These are phyloP conservation scores for Polypterus senegalus DNA, from an alignment of 2,113 vertebrate genomes.

Conservation along the genomic window DNA sequence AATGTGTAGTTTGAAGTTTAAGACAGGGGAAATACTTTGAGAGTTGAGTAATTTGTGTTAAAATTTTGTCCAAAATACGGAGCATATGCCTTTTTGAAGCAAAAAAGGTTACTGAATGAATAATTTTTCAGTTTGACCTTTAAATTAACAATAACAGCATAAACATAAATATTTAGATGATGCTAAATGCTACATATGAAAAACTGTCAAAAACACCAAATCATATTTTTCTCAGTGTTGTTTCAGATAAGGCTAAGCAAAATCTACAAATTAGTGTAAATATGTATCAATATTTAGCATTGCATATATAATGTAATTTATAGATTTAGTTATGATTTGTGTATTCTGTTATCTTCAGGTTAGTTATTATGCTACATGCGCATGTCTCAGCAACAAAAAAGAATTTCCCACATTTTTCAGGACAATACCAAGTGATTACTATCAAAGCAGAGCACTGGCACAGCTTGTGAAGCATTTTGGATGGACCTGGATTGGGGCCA, in stretches of 20 bases:
- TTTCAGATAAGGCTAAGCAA: too few species aligned
- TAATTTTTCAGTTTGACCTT: too few species aligned
- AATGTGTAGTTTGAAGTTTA: too few species aligned
- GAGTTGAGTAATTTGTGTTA: too few species aligned
- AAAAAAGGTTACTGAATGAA: too few species aligned
- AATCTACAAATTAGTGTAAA: neutral
- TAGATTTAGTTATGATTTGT: neutral
- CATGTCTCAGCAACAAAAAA: constrained; percentile 1
- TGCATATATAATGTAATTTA: neutral
- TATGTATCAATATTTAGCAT: too few species aligned
- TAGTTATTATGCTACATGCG: constrained; percentile 12
- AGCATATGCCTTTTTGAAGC: too few species aligned
- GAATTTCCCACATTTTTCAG: neutral
- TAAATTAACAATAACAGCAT: too few species aligned
- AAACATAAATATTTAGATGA: neutral
- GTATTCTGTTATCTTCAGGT: constrained; percentile 3
- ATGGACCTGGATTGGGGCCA: constrained; percentile 11
- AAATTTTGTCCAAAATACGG: too few species aligned
- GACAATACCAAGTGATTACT: constrained; percentile 3
- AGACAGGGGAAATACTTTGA: too few species aligned
- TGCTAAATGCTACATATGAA: neutral
- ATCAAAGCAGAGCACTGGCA: constrained; percentile 6
- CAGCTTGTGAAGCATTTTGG: constrained; percentile 7
- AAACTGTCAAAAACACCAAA: neutral
- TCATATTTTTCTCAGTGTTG: neutral